Base-by-base conservation (phyloP, 2,113 vertebrate species). In the Cryptotis parvus region DNA sequence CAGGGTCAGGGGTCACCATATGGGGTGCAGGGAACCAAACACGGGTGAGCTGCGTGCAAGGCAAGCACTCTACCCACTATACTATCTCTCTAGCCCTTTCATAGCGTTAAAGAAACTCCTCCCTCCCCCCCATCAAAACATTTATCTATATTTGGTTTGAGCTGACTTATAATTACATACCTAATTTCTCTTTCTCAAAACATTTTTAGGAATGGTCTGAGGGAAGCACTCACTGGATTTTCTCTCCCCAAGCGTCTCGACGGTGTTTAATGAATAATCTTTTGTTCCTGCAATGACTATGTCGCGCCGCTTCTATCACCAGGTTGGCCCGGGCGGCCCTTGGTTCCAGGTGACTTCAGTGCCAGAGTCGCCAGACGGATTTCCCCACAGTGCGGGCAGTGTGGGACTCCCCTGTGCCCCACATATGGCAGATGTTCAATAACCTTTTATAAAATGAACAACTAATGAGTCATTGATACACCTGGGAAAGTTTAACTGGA, bases 401-500 rank as follows among this genome's bases (percentile, higher is more conserved):
- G 33, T 27, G 9, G 20, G 41, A 65, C 79, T 52, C 65, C 49
- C 86, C 9, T 74, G 33, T n/a, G 84, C n/a, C 68, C 11, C 77
- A 61, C 85, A 66, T 73, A 73, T 31, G 61, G 55, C 75, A 63
- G 55, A 35, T 78, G 49, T 61, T 37, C 49, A 69, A 66, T 66
- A 84, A 86, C 63, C 58, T 86, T 58, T 78, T 81, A 91, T 68
- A 29, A 95, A 91, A 90, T 85, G 76, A 18, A 85, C 77, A 85
- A 77, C 69, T 83, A 87, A 68, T 75, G 66, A 94, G 52, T 92
- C 74, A 82, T 69, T 94, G 85, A 72, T 68, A 90, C 1, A 90
- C 58, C 70, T 85, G 75, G 82, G 58, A 92, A 92, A 91, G 55
- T 90, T 90, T 94, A 91, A 89, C 73, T 89, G 80, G 49, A 89